Evolutionary conservation across 30 jellyfish, hydroid and myxozoan genomes (phyloP).

Genomic region (Aurelia sp.): DNA sequence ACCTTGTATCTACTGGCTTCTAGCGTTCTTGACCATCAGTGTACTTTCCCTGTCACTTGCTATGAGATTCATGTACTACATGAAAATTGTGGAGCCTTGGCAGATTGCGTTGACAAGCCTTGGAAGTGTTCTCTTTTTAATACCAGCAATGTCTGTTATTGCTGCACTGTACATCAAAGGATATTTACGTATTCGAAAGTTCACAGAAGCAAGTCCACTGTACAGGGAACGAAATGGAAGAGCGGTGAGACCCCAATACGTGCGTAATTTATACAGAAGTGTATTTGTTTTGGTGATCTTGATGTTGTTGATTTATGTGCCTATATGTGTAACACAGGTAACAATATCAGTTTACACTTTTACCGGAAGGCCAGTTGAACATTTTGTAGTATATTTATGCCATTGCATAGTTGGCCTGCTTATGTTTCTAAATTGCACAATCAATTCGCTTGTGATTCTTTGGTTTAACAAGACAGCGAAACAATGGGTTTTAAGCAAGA

Average conservation of each 20-base stretch:
- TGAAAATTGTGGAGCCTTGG: too few species aligned
- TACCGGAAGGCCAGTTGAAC: not conserved
- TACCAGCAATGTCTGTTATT: not conserved
- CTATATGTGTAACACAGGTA: not conserved
- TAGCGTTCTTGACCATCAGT: too few species aligned
- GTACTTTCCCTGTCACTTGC: too few species aligned
- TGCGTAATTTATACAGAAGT: not conserved
- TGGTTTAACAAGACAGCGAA: conserved; percentile 1
- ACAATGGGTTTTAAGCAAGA: not conserved
- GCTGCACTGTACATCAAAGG: conserved; percentile 10
- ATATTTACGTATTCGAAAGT: not conserved
- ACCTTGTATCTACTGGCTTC: not conserved
- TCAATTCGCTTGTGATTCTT: not conserved
- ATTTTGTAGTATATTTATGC: too few species aligned
- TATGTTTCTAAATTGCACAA: not conserved
- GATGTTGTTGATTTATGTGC: not conserved
- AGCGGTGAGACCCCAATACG: conserved; percentile 1
- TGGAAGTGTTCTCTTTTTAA: not conserved
- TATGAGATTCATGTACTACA: too few species aligned
- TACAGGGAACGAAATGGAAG: not conserved
- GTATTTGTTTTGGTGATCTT: not conserved
- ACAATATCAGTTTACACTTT: not conserved
- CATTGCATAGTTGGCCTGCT: too few species aligned
- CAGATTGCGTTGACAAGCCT: too few species aligned
- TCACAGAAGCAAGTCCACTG: conserved; percentile 13